These are phyloP conservation scores for Hoplodrina blanda DNA, from an alignment of 2,888 invertebrate species.

Conservation along the genomic window DNA sequence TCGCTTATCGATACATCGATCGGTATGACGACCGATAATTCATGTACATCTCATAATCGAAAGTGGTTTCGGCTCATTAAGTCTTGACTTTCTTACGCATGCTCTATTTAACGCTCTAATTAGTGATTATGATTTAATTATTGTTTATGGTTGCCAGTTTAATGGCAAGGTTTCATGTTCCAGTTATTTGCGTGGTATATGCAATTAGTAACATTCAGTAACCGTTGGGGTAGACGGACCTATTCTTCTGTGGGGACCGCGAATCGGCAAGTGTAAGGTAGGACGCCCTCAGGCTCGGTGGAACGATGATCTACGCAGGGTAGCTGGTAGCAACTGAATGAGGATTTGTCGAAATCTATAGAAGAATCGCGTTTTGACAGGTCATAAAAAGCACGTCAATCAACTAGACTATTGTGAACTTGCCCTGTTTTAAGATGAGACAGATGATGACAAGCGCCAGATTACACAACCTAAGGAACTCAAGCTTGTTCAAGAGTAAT, in stretches of 20 bases:
- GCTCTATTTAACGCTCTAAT: constrained; percentile 54
- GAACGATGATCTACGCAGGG: too few relatives aligned
- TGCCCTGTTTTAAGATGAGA: not conserved
- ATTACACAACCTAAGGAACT: constrained; percentile 1
- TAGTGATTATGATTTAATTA: constrained; percentile 44
- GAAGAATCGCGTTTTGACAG: too few relatives aligned
- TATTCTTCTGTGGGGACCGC: too few relatives aligned
- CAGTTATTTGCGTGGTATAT: constrained; percentile 24
- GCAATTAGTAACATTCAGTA: not conserved
- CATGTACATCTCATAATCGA: constrained; percentile 46
- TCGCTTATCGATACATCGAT: constrained; percentile 38
- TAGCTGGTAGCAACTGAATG: too few relatives aligned
- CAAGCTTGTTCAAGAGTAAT: constrained; percentile 4
- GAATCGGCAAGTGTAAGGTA: too few relatives aligned
- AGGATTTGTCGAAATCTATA: too few relatives aligned
- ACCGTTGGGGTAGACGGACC: too few relatives aligned
- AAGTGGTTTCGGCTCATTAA: constrained; percentile 58
- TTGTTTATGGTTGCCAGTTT: constrained; percentile 45
- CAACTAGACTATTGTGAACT: too few relatives aligned
- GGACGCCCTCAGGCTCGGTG: too few relatives aligned
- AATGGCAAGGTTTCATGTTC: constrained; percentile 30
- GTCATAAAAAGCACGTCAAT: too few relatives aligned
- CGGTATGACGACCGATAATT: constrained; percentile 20
- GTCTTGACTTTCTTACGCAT: constrained; percentile 45
- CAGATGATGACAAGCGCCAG: not conserved